Evolutionary conservation across 1,140 invertebrate genomes (phyloP), one percentile per base, ranked within the genome.

Genomic region (Drosophila repleta): DNA sequence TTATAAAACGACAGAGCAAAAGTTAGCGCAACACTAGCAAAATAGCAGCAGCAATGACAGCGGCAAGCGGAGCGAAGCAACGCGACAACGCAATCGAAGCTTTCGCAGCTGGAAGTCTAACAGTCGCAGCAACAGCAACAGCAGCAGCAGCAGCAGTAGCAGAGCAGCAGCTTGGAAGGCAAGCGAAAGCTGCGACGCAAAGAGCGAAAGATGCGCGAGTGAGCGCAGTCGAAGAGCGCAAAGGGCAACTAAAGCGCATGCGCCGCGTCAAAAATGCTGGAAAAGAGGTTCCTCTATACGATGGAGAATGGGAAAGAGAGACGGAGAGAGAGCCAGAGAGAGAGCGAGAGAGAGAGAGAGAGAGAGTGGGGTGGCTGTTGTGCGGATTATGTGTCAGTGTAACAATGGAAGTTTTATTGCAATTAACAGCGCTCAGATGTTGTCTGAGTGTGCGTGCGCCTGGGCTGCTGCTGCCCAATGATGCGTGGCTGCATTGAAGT

Each of bases 1-100:
- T 88, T 88, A 88, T 88, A 88, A 88, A 85, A 85, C 82, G 82
- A 85, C 81, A 85, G 82, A 87, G 81, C 81, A 83, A 79, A 88
- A 87, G 83, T 87, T 87, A 82, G 79, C 79, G 82, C 78, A 82
- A 81, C 83, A 79, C 81, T 79, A 87, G 82, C 80, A 83, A 84
- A 82, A 87, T 77, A 79, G 75, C 83, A 83, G 78, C 76, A 85
- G 73, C 62, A 76, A 74, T 81, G 79, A 76, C 66, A 73, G 82
- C 79, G 78, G 81, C 74, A 74, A 84, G 80, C 80, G 75, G 80
- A 72, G 78, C 76, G 75, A 60, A 61, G 62, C 72, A 49, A 48
- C 46, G 62, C 71, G 56, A 71, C 32, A 35, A 60, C 64, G 62
- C 56, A 55, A 52, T 45, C 58, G 58, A 70, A 64, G 81, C 77